A percentile compares a stretch with the other conserved stretches of the same genome.
These are phyloP conservation scores for Leucophenga varia DNA, from an alignment of 1,140 invertebrate species.

Conservation along the genomic window DNA sequence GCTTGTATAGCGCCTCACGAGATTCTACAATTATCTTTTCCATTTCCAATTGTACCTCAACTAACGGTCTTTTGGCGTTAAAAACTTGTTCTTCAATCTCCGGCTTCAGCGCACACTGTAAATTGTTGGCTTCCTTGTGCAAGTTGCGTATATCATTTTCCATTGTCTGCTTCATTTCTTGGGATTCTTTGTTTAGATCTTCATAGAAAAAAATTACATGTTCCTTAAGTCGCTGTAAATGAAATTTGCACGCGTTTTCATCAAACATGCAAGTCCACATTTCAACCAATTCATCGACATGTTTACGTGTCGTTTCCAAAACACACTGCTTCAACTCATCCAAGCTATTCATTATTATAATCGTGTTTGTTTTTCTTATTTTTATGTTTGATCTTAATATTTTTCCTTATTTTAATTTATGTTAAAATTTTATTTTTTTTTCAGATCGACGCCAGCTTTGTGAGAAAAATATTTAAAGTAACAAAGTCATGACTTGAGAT, in stretches of 20 bases:
- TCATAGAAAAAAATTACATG: conserved; percentile 14
- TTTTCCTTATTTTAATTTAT: too few species aligned
- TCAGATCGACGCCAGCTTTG: too few species aligned
- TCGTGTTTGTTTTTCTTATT: too few species aligned
- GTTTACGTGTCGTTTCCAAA: too few species aligned
- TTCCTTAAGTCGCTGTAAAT: conserved; percentile 11
- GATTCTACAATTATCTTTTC: conserved; percentile 16
- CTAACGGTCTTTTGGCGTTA: conserved; percentile 4
- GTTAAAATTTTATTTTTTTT: too few species aligned
- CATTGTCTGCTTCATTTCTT: conserved; percentile 3
- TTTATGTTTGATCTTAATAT: too few species aligned
- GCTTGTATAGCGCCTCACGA: conserved; percentile 9
- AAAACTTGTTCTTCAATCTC: too few species aligned
- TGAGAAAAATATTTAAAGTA: too few species aligned
- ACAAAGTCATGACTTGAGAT: too few species aligned
- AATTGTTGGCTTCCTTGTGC: conserved; percentile 12
- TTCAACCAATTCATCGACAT: conserved; percentile 10
- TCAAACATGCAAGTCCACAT: conserved; percentile 18
- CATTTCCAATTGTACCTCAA: conserved; percentile 10
- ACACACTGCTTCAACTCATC: too few species aligned
- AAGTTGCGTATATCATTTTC: conserved; percentile 15
- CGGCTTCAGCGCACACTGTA: conserved; percentile 11
- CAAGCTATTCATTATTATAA: too few species aligned
- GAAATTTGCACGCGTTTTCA: conserved; percentile 3
- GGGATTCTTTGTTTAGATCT: conserved; percentile 12